These are phyloP conservation scores for Zaprionus ornatus DNA, from an alignment of 1,140 invertebrate species.

Conservation along the genomic window DNA sequence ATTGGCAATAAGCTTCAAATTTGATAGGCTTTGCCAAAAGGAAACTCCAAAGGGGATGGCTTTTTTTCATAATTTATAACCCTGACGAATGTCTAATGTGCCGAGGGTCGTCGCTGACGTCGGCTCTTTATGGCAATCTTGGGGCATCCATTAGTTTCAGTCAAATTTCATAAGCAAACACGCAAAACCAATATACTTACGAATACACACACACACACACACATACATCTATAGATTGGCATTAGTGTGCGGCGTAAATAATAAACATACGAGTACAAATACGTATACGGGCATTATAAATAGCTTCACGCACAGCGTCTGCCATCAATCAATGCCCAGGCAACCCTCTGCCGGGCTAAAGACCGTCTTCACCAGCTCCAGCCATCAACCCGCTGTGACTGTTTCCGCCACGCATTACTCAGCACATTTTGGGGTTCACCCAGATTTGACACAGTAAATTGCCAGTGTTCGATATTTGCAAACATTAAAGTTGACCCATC, in stretches of 20 bases:
- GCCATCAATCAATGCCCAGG: conserved; percentile 65
- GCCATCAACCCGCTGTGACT: conserved; percentile 31
- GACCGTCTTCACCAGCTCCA: neutral
- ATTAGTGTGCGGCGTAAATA: conserved; percentile 62
- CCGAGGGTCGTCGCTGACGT: conserved; percentile 56
- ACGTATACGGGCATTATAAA: conserved; percentile 60
- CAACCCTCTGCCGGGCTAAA: conserved; percentile 14
- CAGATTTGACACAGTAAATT: conserved; percentile 12
- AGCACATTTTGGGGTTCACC: conserved; percentile 40
- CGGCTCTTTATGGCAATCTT: conserved; percentile 25
- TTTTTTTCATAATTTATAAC: conserved; percentile 37
- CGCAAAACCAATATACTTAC: conserved; percentile 63
- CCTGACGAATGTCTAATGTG: conserved; percentile 36
- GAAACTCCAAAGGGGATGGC: neutral
- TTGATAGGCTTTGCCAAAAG: conserved; percentile 6
- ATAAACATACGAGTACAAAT: conserved; percentile 59
- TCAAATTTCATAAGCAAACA: conserved; percentile 76
- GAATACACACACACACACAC: neutral
- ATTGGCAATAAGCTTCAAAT: neutral
- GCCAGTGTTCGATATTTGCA: neutral
- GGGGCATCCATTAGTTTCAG: conserved; percentile 70
- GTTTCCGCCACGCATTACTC: conserved; percentile 53
- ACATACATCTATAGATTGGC: conserved; percentile 42
- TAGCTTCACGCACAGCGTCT: conserved; percentile 51
- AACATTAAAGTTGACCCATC: conserved; percentile 37